Percentiles rank a stretch among this genome's conserved stretches.
phyloP scores from a whole-genome alignment of 2,888 invertebrate species.

The Agonopterix arenella region DNA sequence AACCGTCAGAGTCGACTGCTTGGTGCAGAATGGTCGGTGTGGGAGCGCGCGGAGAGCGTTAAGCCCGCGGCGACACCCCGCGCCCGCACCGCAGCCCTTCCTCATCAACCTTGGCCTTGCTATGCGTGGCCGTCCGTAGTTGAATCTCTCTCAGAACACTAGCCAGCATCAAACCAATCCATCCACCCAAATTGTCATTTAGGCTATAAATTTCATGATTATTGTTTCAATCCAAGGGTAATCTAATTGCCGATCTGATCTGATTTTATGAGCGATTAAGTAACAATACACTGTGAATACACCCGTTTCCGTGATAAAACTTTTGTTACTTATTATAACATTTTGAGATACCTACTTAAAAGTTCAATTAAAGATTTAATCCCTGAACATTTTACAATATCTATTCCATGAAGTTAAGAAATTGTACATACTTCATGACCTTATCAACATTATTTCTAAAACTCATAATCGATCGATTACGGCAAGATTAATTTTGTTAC shows the following conservation, averaged over 20 bases:
- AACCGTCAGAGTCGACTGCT: constrained; percentile 76
- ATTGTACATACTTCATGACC: no score
- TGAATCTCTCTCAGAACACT: constrained; percentile 24
- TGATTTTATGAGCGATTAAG: neutral
- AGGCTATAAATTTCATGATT: constrained; percentile 20
- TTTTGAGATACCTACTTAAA: no score
- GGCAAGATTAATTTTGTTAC: constrained; percentile 4
- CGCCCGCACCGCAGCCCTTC: constrained; percentile 61
- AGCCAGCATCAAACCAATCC: constrained; percentile 18
- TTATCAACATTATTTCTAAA: no score
- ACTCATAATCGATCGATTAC: constrained; percentile 28
- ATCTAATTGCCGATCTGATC: constrained; percentile 9
- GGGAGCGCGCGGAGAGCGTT: constrained; percentile 70
- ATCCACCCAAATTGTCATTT: constrained; percentile 27
- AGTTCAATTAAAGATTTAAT: no score
- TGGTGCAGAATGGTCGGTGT: constrained; percentile 73
- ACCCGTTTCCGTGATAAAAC: no score
- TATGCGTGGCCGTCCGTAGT: constrained; percentile 31
- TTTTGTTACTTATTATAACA: no score
- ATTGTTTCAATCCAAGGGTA: constrained; percentile 19
- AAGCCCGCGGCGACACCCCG: constrained; percentile 61
- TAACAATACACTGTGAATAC: no score
- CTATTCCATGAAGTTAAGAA: no score
- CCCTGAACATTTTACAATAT: no score
- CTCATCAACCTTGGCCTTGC: constrained; percentile 72